These are phyloP conservation scores for Anser brachyrhynchus DNA, from an alignment of 2,113 vertebrate species.

Conservation along the genomic window DNA sequence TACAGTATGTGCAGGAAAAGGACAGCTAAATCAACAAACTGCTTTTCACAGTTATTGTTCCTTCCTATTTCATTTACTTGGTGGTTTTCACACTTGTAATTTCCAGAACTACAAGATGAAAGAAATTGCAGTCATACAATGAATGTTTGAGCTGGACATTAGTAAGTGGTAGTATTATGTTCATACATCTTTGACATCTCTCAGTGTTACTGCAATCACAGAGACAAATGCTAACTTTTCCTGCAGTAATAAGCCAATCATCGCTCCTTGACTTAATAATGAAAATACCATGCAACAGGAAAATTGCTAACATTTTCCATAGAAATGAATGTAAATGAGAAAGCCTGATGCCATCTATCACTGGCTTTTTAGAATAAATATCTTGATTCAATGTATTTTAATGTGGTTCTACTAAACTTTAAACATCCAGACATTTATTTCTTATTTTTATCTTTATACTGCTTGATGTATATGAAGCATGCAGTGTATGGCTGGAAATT, in stretches of 20 bases:
- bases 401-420: not conserved
- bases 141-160: slow-evolving; percentile 60
- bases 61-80: slow-evolving; percentile 68
- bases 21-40: slow-evolving; percentile 53
- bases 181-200: slow-evolving; percentile 64
- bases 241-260: slow-evolving; percentile 64
- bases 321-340: slow-evolving; percentile 57
- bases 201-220: slow-evolving; percentile 27
- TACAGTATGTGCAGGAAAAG: slow-evolving; percentile 44
- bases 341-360: slow-evolving; percentile 13
- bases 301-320: slow-evolving; percentile 56
- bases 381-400: slow-evolving; percentile 13
- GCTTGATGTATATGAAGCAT: not conserved
- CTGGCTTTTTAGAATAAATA: slow-evolving; percentile 24
- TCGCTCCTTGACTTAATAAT: slow-evolving; percentile 49
- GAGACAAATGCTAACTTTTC: slow-evolving; percentile 60
- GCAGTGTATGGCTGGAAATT: not conserved
- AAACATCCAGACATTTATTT: not conserved
- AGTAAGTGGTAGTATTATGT: slow-evolving; percentile 64
- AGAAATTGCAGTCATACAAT: slow-evolving; percentile 58
- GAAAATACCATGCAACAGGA: slow-evolving; percentile 32
- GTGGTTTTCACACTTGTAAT: slow-evolving; percentile 69
- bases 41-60: slow-evolving; percentile 69
- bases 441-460: not conserved
- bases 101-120: slow-evolving; percentile 62